Conservation (phyloP, 2,888 invertebrate species). For the Dusona sp. region DNA sequence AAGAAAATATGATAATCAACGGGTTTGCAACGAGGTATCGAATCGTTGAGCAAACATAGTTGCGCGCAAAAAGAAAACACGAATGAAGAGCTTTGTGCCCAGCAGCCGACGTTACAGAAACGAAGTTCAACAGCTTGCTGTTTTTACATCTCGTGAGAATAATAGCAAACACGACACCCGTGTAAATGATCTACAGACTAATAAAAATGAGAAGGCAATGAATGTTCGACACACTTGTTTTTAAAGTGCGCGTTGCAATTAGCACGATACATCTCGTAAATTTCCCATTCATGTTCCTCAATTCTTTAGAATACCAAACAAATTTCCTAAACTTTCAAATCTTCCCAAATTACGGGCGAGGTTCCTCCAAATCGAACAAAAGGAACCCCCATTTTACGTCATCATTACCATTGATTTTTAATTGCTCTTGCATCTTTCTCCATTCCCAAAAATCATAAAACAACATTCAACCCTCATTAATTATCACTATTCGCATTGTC, state of each 20-base stretch:
- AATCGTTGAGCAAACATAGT: constrained; percentile 15
- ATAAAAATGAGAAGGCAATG: neutral
- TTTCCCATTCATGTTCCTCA: neutral
- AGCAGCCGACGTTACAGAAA: neutral
- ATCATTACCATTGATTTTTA: neutral
- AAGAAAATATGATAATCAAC: constrained; percentile 34
- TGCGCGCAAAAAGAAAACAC: neutral
- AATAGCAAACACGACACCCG: neutral
- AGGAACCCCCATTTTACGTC: neutral
- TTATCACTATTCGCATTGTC: no score
- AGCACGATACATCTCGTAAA: neutral
- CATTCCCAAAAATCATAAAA: neutral
- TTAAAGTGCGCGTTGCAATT: neutral
- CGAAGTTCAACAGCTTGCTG: neutral
- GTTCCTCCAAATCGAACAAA: neutral
- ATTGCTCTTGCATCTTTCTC: no score
- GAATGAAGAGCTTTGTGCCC: constrained; percentile 1
- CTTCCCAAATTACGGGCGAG: no score
- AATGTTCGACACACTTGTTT: neutral
- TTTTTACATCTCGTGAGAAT: neutral
- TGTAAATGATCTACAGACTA: neutral
- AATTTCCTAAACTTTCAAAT: neutral
- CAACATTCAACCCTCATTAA: neutral
- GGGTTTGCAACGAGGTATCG: constrained; percentile 21
- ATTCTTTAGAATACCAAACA: neutral